phyloP scores from a whole-genome alignment of 1,140 invertebrate species.

The Chionoecetes opilio region DNA sequence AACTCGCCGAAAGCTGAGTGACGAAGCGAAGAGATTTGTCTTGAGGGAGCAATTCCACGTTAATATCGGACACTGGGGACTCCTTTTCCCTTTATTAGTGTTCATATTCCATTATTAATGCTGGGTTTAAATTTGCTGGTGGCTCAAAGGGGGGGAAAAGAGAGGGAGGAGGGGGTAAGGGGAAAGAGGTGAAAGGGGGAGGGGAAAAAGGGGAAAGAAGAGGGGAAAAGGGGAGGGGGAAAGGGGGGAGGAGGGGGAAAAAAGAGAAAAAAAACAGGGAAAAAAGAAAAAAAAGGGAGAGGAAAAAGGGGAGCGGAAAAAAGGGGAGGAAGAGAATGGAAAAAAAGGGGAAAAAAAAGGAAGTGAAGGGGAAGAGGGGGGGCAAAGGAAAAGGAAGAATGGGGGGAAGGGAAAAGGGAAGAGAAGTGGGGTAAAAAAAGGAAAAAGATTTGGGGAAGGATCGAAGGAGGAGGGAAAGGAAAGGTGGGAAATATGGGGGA shows the following conservation, averaged over 20 bases:
- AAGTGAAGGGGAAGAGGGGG: background rate
- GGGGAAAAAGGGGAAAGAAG: background rate
- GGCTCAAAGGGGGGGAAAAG: background rate
- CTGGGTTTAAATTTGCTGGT: background rate
- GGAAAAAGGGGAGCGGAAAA: no score
- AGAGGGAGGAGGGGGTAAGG: background rate
- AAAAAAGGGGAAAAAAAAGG: background rate
- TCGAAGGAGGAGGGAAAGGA: background rate
- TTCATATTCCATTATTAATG: conserved; percentile 21
- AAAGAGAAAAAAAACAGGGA: background rate
- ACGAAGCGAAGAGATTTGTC: conserved; percentile 19
- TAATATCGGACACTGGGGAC: conserved; percentile 17
- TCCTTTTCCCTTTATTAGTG: conserved; percentile 11
- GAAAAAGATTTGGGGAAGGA: background rate
- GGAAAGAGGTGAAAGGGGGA: background rate
- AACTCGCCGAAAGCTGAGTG: background rate
- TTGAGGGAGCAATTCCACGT: background rate
- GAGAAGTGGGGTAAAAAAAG: background rate
- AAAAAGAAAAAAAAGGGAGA: background rate
- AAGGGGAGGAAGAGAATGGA: background rate
- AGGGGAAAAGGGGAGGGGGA: no score
- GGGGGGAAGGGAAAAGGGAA: background rate
- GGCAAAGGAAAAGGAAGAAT: background rate
- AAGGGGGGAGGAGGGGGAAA: background rate
- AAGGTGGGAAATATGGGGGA: background rate